Conservation (phyloP, 2,113 vertebrate genomes). For the Sitta europaea region DNA sequence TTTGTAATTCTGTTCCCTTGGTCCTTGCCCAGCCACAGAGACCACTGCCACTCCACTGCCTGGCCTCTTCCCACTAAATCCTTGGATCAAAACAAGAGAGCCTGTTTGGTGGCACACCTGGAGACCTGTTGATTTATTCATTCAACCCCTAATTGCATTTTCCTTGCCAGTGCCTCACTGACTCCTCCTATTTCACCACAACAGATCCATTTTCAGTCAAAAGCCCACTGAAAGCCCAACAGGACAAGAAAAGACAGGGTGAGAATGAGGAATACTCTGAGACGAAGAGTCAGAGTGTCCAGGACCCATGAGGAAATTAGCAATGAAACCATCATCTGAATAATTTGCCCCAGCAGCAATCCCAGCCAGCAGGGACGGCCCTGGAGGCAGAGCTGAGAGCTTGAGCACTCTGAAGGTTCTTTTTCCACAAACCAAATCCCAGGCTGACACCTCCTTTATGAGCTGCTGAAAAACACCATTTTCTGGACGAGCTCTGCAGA, state of each 20-base stretch:
- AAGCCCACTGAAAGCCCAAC: background rate
- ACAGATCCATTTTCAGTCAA: background rate
- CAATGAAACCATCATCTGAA: background rate
- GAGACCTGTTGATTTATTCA: background rate
- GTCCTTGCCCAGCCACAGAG: background rate
- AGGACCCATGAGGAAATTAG: background rate
- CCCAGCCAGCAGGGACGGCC: background rate
- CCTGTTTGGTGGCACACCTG: background rate
- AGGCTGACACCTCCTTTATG: constrained; percentile 2
- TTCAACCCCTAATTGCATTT: background rate
- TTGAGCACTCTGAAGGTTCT: background rate
- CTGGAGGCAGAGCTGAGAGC: background rate
- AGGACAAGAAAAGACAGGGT: background rate
- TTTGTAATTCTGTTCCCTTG: rapidly evolving
- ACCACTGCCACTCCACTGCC: background rate
- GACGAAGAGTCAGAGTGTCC: background rate
- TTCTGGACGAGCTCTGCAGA: background rate
- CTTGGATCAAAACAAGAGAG: background rate
- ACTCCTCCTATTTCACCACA: background rate
- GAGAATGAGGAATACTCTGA: background rate
- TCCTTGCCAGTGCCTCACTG: background rate
- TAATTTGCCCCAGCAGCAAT: background rate
- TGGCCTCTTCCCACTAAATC: background rate
- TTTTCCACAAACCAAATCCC: background rate
- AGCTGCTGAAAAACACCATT: background rate